Conservation (phyloP, 2,113 vertebrate species). For the Xiphias gladius region DNA sequence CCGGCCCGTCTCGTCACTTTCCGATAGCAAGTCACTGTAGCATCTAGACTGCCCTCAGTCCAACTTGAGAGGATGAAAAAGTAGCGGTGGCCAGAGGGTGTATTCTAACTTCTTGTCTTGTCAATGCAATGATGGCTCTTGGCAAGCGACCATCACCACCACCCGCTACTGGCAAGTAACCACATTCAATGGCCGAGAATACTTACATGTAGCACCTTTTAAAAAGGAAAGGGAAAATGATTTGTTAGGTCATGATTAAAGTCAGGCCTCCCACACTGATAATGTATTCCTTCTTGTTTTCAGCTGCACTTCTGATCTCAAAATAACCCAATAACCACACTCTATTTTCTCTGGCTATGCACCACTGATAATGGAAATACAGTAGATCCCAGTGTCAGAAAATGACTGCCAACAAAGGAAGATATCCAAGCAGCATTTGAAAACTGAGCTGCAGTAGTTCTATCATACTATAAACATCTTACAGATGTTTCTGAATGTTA, state of each 20-base stretch:
- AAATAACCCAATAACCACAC: slow-evolving; percentile 31
- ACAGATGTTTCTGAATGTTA: background rate
- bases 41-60: too few species aligned
- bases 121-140: too few species aligned
- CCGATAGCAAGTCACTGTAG: too few species aligned
- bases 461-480: background rate
- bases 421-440: background rate
- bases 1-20: too few species aligned
- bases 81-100: too few species aligned
- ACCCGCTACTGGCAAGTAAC: background rate
- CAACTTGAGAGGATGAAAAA: too few species aligned
- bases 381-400: slow-evolving; percentile 13
- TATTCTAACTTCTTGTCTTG: too few species aligned
- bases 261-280: slow-evolving; percentile 25
- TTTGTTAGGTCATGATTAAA: slow-evolving; percentile 40
- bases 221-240: slow-evolving; percentile 6
- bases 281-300: slow-evolving; percentile 40
- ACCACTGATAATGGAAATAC: slow-evolving; percentile 27
- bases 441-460: background rate
- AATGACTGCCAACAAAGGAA: slow-evolving; percentile 30
- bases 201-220: background rate
- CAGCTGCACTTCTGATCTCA: slow-evolving; percentile 43
- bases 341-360: slow-evolving; percentile 28
- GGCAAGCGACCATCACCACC: too few species aligned
- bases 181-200: too few species aligned